Evolutionary conservation across 2,113 vertebrate genomes (phyloP), one percentile per base, ranked within the genome.

Genomic region (Ophthalmolycus amberensis): DNA sequence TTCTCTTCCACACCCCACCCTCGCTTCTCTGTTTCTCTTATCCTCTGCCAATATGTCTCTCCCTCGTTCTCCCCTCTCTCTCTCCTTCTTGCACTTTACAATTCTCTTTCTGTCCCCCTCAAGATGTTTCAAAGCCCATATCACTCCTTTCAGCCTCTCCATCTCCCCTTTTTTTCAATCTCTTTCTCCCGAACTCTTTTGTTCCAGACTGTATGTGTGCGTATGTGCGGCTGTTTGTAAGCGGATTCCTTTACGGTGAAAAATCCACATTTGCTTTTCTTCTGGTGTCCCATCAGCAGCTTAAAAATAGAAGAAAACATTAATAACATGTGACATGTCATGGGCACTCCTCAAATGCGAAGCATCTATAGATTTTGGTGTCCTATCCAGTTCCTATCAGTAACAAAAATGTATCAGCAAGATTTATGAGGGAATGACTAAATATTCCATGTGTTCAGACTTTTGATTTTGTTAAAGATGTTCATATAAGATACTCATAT

Each of bases 61-160:
- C 79, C 88, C 69, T 77, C 48, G 0, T 66, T 64, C 85, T 70
- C 80, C 68, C 83, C 81, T 79, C 46, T 18, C 44, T 16, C 56
- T 75, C 85, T 82, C 84, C 79, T 75, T 77, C 71, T 74, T 78
- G 52, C 80, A 89, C 83, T 93, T 90, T 92, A 84, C 88, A 87
- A 91, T 92, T 92, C 90, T 88, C 80, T 90, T 90, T 93, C 84
- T 87, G 87, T 88, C 85, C 90, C 83, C 84, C 87, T 84, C 77
- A 86, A 86, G 88, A 92, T 87, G 75, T 89, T 92, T 91, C 88
- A 87, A 91, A 91, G 91, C 63, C 60, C 32, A 15, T 74, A 86
- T 85, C 86, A 77, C 80, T 84, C 77, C 65, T 80, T 80, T 85
- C 83, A 75, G 46, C 84, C 81, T 83, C 84, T 70, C 79, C 63